Evolutionary conservation across 2,797 vertebrate genomes (phyloP), one percentile per base, ranked within the genome.

Genomic region (Coilia nasus): DNA sequence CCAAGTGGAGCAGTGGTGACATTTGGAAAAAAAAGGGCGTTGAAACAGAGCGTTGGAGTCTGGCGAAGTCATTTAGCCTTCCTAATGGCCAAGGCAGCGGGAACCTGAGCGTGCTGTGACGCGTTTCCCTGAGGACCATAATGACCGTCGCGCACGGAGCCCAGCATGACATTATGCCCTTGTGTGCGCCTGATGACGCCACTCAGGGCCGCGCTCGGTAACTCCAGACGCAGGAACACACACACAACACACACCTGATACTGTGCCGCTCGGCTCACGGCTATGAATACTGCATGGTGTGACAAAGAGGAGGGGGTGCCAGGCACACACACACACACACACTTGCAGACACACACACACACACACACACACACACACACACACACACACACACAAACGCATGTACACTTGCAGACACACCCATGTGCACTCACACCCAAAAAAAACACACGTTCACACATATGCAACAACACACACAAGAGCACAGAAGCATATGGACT

Each of bases 201-300:
- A 78, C 7, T 21, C 0, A 21, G 35, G 71, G 19, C 71, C 9
- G 35, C 35, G 15, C 71, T 6, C 2, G 71, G 71, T 78, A 78
- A 78, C 71, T 25, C 71, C 71, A 78, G 71, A 78, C 71, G 17
- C 35, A 7, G 35, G 35, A 44, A 62, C 60, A 64, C 60, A 64
- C 60, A 71, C 67, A 75, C 28, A 5, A 78, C 25, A 71, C 64
- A 71, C 50, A 54, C 71, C 71, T 78, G 71, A 78, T 78, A 41
- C 71, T 78, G 17, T 19, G 35, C 3, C 9, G 35, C 71, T 41
- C 17, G 17, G 67, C 31, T 44, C 71, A 21, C 71, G 17, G 17
- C 71, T 78, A 78, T 78, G 71, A 78, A 78, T 78, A 78, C 71
- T 78, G 35, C 71, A 78, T 78, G 71, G 71, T 44, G 71, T 78